Conservation (phyloP, 2,797 vertebrate species). For the Gadopsis marmoratus region DNA sequence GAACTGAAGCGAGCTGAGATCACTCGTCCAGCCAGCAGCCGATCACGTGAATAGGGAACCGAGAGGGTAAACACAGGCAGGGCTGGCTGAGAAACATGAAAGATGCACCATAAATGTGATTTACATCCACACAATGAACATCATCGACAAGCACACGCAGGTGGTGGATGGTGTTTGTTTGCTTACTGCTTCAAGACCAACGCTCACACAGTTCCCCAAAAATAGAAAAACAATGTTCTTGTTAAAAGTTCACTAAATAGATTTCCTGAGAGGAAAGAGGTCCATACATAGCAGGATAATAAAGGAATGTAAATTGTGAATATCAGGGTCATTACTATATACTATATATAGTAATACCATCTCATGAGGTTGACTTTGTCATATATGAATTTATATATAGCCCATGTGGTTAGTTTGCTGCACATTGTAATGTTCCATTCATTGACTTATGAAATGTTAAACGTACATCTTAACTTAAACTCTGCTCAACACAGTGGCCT, state of each 20-base stretch:
- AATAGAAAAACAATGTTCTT: background rate
- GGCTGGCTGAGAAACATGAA: conserved; percentile 28
- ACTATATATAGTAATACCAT: background rate
- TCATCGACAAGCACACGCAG: background rate
- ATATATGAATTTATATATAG: background rate
- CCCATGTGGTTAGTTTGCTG: background rate
- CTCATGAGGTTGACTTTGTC: background rate
- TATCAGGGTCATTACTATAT: background rate
- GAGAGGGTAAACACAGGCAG: conserved; percentile 54
- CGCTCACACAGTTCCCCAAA: conserved; percentile 6
- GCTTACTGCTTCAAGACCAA: conserved; percentile 15
- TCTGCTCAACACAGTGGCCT: background rate
- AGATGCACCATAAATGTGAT: conserved; percentile 43
- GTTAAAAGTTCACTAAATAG: background rate
- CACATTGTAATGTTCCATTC: background rate
- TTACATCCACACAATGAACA: conserved; percentile 34
- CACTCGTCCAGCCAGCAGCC: conserved; percentile 3
- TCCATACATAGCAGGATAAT: background rate
- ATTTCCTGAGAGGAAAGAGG: background rate
- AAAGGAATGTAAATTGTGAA: background rate
- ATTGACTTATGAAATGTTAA: background rate
- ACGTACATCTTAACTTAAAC: background rate
- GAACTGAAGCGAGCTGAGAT: conserved; percentile 17
- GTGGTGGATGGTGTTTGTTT: conserved; percentile 11
- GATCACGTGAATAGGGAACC: conserved; percentile 48